phyloP scores from a whole-genome alignment of 2,797 vertebrate genomes.

The Acipenser oxyrinchus region DNA sequence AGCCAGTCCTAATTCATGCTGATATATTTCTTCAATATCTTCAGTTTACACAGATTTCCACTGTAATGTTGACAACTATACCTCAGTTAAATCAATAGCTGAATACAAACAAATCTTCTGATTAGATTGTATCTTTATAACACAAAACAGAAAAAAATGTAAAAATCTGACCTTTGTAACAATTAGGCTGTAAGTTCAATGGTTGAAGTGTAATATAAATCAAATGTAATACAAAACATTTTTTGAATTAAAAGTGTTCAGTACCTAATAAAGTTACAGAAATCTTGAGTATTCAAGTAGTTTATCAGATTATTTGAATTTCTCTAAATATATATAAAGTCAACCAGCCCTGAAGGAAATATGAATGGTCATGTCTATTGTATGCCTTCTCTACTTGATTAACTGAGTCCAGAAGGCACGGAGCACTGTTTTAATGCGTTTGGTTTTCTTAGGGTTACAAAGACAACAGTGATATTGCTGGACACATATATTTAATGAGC shows the following conservation, averaged over 20 bases:
- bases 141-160: slow-evolving; percentile 1
- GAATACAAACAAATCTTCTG: slow-evolving; percentile 2
- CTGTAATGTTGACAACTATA: slow-evolving; percentile 8
- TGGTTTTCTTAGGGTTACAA: slow-evolving; percentile 2
- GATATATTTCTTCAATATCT: too few relatives aligned
- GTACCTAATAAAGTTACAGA: not conserved
- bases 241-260: not conserved
- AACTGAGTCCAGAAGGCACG: slow-evolving; percentile 35
- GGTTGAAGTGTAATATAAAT: not conserved
- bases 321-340: not conserved
- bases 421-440: slow-evolving; percentile 20
- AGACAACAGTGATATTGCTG: not conserved
- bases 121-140: slow-evolving; percentile 3
- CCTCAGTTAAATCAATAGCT: slow-evolving; percentile 17
- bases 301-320: not conserved
- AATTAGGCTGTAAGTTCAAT: not conserved
- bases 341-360: too few relatives aligned
- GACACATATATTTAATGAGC: too few relatives aligned
- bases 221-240: slow-evolving; percentile 1
- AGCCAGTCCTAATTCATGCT: too few relatives aligned
- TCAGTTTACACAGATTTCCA: too few relatives aligned
- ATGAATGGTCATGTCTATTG: too few relatives aligned
- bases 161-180: not conserved
- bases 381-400: slow-evolving; percentile 25
- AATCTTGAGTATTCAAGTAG: not conserved